A percentile compares a stretch with the other conserved stretches of the same genome.
Conservation (phyloP, 1,140 invertebrate genomes). For the Aphelinus atriplicis region DNA sequence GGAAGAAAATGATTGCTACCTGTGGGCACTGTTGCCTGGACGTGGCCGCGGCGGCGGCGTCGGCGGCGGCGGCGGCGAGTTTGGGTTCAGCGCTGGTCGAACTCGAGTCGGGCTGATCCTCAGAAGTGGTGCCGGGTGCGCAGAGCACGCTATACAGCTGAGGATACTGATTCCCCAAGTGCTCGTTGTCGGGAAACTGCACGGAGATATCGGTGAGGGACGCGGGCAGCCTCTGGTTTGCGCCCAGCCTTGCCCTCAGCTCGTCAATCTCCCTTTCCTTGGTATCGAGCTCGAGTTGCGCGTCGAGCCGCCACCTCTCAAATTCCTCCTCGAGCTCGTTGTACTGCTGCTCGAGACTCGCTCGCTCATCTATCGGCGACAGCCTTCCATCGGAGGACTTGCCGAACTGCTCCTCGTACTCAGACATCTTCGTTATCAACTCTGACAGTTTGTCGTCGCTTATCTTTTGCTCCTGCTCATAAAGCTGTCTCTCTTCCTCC, state of each 20-base stretch:
- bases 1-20: slow-evolving; percentile 9
- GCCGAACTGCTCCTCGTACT: slow-evolving; percentile 81
- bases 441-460: slow-evolving; percentile 82
- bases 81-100: background rate
- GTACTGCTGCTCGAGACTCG: slow-evolving; percentile 78
- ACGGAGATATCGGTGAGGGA: slow-evolving; percentile 47
- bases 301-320: slow-evolving; percentile 66
- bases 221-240: slow-evolving; percentile 16
- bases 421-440: slow-evolving; percentile 77
- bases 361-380: slow-evolving; percentile 80
- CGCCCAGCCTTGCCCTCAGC: slow-evolving; percentile 65
- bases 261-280: slow-evolving; percentile 69
- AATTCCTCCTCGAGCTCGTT: slow-evolving; percentile 78
- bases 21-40: slow-evolving; percentile 38
- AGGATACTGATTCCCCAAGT: slow-evolving; percentile 10
- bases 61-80: too few relatives aligned
- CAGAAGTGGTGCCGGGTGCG: slow-evolving; percentile 19
- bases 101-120: slow-evolving; percentile 2
- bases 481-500: slow-evolving; percentile 79
- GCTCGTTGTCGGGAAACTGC: slow-evolving; percentile 52
- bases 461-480: slow-evolving; percentile 79
- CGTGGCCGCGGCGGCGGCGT: background rate
- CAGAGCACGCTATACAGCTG: slow-evolving; percentile 11
- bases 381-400: slow-evolving; percentile 67
- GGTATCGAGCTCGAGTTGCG: slow-evolving; percentile 60